Evolutionary conservation across 2,888 invertebrate genomes (phyloP).

Genomic region (Ectropis crepuscularia): DNA sequence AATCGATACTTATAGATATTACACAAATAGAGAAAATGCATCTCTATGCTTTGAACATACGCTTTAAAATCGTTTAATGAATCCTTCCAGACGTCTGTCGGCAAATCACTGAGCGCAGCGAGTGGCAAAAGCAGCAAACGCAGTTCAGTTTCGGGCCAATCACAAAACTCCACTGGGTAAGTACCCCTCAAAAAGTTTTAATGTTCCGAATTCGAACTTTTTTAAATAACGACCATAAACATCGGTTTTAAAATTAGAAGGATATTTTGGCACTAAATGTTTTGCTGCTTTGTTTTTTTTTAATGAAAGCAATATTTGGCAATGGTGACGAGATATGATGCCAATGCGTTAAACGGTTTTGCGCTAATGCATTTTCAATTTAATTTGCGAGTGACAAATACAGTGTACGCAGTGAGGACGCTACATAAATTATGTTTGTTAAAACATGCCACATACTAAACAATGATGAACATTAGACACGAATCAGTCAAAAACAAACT

Average conservation of each 20-base stretch:
- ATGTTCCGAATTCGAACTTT: constrained; percentile 33
- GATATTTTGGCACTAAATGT: constrained; percentile 66
- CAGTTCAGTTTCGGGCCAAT: constrained; percentile 78
- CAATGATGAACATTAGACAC: background rate
- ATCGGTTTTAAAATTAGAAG: constrained; percentile 47
- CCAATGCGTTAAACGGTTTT: constrained; percentile 43
- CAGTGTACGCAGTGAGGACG: constrained; percentile 18
- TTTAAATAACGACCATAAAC: constrained; percentile 43
- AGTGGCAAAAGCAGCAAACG: constrained; percentile 79
- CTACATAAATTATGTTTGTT: constrained; percentile 4
- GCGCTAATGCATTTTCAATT: constrained; percentile 75
- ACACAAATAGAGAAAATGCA: too few species aligned
- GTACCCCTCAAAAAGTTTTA: constrained; percentile 44
- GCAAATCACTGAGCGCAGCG: constrained; percentile 74
- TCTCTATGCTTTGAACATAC: too few species aligned
- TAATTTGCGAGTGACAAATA: constrained; percentile 71
- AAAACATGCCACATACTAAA: background rate
- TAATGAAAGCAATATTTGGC: constrained; percentile 58
- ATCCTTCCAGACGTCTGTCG: constrained; percentile 72
- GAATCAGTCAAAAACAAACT: too few species aligned
- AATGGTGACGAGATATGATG: constrained; percentile 36
- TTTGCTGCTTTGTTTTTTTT: constrained; percentile 81
- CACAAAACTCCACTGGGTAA: constrained; percentile 78
- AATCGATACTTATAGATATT: too few species aligned
- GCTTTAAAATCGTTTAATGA: constrained; percentile 1